Evolutionary conservation across 2,888 invertebrate genomes (phyloP).

Genomic region (Andrena camellia): DNA sequence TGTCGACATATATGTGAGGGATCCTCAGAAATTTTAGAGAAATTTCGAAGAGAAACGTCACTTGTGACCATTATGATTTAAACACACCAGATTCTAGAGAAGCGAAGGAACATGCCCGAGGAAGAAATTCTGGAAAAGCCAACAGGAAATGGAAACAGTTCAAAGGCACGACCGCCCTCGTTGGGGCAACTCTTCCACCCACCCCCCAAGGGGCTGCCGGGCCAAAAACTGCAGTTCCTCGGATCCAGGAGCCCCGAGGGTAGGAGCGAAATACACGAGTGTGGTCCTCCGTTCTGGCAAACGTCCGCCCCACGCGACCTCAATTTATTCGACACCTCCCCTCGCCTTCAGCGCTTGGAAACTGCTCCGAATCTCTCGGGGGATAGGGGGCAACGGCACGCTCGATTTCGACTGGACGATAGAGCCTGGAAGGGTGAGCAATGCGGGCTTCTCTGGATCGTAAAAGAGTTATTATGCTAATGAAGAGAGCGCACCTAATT

Average conservation of each 20-base stretch:
- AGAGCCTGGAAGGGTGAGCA: slow-evolving; percentile 40
- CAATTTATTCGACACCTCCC: slow-evolving; percentile 85
- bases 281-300: slow-evolving; percentile 78
- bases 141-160: slow-evolving; percentile 60
- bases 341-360: slow-evolving; percentile 80
- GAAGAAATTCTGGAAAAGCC: slow-evolving; percentile 48
- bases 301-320: slow-evolving; percentile 84
- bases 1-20: too few species aligned
- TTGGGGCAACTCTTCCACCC: slow-evolving; percentile 69
- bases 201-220: slow-evolving; percentile 53
- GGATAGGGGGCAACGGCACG: slow-evolving; percentile 25
- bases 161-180: slow-evolving; percentile 63
- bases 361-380: slow-evolving; percentile 72
- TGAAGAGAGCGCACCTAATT: slow-evolving; percentile 78
- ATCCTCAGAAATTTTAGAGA: too few species aligned
- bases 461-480: slow-evolving; percentile 84
- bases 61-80: background rate
- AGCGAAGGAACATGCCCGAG: background rate
- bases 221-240: slow-evolving; percentile 65
- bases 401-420: slow-evolving; percentile 16
- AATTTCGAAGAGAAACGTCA: too few species aligned
- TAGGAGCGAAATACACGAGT: slow-evolving; percentile 70
- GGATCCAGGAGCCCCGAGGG: slow-evolving; percentile 67
- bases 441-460: slow-evolving; percentile 48
- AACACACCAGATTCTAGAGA: background rate